phyloP scores from a whole-genome alignment of 2,797 vertebrate genomes.

The Oreonectes daqikongensis region DNA sequence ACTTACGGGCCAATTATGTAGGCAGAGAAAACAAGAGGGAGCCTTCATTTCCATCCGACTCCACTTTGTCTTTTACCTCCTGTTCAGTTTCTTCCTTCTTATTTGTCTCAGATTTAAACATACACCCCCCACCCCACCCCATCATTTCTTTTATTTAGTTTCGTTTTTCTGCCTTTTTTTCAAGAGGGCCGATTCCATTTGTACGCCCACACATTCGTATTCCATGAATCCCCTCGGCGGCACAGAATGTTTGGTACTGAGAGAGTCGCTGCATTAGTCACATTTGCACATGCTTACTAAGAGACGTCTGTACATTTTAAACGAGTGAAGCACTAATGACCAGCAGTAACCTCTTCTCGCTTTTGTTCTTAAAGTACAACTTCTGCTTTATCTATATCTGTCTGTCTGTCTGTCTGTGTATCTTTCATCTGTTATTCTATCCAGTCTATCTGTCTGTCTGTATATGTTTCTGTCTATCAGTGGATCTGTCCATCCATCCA shows the following conservation, averaged over 20 bases:
- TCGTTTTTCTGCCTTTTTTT: constrained; percentile 28
- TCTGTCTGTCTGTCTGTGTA: background rate
- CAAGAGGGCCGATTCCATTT: constrained; percentile 55
- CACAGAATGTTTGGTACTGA: constrained; percentile 63
- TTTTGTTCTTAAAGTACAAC: constrained; percentile 15
- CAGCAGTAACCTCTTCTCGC: constrained; percentile 53
- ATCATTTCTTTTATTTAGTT: constrained; percentile 34
- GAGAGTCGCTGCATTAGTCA: constrained; percentile 65
- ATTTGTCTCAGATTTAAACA: constrained; percentile 1
- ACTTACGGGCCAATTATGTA: constrained; percentile 52
- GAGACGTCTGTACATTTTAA: constrained; percentile 66
- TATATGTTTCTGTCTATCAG: accelerated
- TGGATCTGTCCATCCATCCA: accelerated
- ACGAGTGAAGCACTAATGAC: constrained; percentile 59
- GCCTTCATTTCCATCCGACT: constrained; percentile 33
- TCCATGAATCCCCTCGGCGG: constrained; percentile 41
- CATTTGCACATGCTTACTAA: constrained; percentile 57
- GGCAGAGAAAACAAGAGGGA: constrained; percentile 56
- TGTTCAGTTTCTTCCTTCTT: constrained; percentile 32
- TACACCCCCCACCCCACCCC: background rate
- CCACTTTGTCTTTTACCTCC: constrained; percentile 51
- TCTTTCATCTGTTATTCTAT: no score
- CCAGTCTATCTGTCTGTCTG: background rate
- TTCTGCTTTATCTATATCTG: background rate
- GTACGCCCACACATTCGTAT: constrained; percentile 58